These are phyloP conservation scores for Electrona antarctica DNA, from an alignment of 2,113 vertebrate species.

Conservation along the genomic window DNA sequence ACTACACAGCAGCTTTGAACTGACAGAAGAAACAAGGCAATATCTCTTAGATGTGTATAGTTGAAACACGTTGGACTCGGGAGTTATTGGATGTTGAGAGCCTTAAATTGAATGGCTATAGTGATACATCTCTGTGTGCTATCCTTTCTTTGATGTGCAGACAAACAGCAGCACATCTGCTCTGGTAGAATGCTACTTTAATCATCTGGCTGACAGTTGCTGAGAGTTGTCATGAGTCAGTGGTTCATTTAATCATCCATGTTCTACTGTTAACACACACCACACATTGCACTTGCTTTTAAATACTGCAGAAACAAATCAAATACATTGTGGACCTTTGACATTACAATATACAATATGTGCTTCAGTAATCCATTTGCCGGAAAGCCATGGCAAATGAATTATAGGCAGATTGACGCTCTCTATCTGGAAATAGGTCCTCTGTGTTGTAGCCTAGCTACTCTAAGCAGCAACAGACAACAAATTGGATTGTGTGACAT, in stretches of 20 bases:
- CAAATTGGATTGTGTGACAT: neutral
- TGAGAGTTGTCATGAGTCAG: slow-evolving; percentile 46
- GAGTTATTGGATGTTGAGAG: slow-evolving; percentile 3
- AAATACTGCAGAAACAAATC: neutral
- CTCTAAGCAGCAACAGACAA: slow-evolving; percentile 19
- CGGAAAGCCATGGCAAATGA: neutral
- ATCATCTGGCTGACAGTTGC: slow-evolving; percentile 59
- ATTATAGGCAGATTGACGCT: slow-evolving; percentile 4
- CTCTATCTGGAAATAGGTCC: slow-evolving; percentile 27
- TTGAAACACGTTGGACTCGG: slow-evolving; percentile 28
- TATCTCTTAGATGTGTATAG: slow-evolving; percentile 27
- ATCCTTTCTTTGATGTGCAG: slow-evolving; percentile 59
- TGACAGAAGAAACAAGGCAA: slow-evolving; percentile 35
- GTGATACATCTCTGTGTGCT: neutral
- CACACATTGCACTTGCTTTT: slow-evolving; percentile 25
- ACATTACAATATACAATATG: slow-evolving; percentile 8
- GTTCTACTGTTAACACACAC: slow-evolving; percentile 29
- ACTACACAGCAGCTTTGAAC: slow-evolving; percentile 22
- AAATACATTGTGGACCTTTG: slow-evolving; percentile 3
- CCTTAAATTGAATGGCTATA: slow-evolving; percentile 5
- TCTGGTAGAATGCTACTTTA: slow-evolving; percentile 28
- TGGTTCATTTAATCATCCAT: slow-evolving; percentile 39
- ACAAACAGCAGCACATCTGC: slow-evolving; percentile 17
- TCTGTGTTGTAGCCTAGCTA: neutral
- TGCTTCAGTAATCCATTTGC: neutral